Evolutionary conservation across 2,888 invertebrate species (phyloP).

Genomic region (Eulithis testata): DNA sequence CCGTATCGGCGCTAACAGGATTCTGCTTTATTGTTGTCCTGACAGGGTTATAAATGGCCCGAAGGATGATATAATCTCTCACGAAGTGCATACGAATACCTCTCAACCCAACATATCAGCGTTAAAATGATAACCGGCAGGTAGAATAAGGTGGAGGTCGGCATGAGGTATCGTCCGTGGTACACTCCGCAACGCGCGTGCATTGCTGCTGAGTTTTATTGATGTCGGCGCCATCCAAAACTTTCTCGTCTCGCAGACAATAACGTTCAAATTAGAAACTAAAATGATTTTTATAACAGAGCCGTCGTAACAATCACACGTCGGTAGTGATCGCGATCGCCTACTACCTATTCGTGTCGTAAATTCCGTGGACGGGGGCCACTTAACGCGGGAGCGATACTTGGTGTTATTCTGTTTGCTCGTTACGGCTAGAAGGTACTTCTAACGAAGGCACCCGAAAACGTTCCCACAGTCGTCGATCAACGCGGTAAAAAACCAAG

Average conservation of each 20-base stretch:
- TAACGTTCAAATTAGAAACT: slow-evolving; percentile 79
- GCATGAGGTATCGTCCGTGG: slow-evolving; percentile 59
- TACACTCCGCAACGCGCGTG: slow-evolving; percentile 62
- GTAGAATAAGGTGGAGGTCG: slow-evolving; percentile 59
- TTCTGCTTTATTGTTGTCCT: slow-evolving; percentile 74
- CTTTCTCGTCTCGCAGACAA: slow-evolving; percentile 82
- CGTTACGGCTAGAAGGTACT: slow-evolving; percentile 79
- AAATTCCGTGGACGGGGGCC: slow-evolving; percentile 73
- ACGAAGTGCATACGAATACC: slow-evolving; percentile 47
- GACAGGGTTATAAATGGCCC: slow-evolving; percentile 75
- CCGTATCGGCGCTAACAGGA: slow-evolving; percentile 65
- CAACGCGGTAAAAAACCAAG: slow-evolving; percentile 79
- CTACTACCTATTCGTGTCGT: slow-evolving; percentile 67
- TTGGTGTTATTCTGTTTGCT: slow-evolving; percentile 80
- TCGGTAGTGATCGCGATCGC: slow-evolving; percentile 64
- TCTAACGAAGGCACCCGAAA: slow-evolving; percentile 81
- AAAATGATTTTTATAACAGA: slow-evolving; percentile 78
- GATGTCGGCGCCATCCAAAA: slow-evolving; percentile 80
- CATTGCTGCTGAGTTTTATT: slow-evolving; percentile 73
- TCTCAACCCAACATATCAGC: slow-evolving; percentile 63
- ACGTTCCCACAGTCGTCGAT: slow-evolving; percentile 84
- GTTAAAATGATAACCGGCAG: slow-evolving; percentile 61
- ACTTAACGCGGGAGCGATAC: slow-evolving; percentile 80
- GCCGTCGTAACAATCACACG: slow-evolving; percentile 58
- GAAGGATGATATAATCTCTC: slow-evolving; percentile 65